Conservation (phyloP, 64 coral and sea anemone genomes). For the Stylophora pistillata region DNA sequence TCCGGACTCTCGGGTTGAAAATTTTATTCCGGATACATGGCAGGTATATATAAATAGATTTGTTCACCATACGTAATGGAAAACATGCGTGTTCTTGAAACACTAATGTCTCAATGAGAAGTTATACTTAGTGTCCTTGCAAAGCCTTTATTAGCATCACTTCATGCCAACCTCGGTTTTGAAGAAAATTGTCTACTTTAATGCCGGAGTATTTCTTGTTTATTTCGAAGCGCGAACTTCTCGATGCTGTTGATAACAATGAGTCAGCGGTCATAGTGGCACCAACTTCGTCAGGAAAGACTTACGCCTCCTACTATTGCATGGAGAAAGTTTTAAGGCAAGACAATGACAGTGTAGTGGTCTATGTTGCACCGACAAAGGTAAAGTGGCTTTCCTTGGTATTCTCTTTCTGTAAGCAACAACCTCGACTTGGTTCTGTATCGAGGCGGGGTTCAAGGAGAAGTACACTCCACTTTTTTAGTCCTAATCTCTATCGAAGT, state of each 20-base stretch:
- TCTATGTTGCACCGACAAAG: slow-evolving; percentile 85
- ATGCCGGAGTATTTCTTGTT: background rate
- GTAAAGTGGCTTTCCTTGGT: background rate
- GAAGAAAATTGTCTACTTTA: background rate
- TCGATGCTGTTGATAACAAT: background rate
- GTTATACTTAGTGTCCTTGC: too few species aligned
- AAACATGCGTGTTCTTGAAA: too few species aligned
- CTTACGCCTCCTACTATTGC: slow-evolving; percentile 76
- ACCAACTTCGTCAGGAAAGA: slow-evolving; percentile 73
- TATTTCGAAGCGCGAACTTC: background rate
- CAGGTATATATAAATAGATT: slow-evolving; percentile 26
- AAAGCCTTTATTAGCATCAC: too few species aligned
- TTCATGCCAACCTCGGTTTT: too few species aligned
- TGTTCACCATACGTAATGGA: too few species aligned
- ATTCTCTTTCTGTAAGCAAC: too few species aligned
- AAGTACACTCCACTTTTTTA: too few species aligned
- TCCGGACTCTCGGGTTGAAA: slow-evolving; percentile 60
- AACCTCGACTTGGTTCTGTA: too few species aligned
- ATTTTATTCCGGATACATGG: slow-evolving; percentile 87
- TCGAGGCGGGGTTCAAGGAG: too few species aligned
- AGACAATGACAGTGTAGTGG: slow-evolving; percentile 65
- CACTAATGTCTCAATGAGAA: too few species aligned
- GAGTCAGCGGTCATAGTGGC: slow-evolving; percentile 4
- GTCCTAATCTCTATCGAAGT: too few species aligned
- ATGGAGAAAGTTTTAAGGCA: slow-evolving; percentile 78